Conservation (phyloP, 1,140 invertebrate species). For the Heterodera carotae region DNA sequence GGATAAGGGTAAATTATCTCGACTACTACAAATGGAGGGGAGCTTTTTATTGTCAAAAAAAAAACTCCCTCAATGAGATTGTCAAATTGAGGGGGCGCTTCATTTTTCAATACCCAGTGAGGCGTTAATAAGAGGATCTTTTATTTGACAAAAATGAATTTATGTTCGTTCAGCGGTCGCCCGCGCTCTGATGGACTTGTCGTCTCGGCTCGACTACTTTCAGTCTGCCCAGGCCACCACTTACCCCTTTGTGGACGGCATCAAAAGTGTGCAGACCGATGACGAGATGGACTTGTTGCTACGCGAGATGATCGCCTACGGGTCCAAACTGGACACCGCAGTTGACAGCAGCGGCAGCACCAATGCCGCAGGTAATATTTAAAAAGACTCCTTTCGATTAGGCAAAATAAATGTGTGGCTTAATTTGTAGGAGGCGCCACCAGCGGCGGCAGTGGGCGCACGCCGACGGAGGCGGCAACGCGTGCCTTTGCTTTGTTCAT, state of each 20-base stretch:
- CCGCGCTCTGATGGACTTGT: constrained; percentile 34
- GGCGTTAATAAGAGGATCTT: no score
- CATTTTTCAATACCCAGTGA: no score
- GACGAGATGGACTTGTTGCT: constrained; percentile 34
- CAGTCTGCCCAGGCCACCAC: constrained; percentile 25
- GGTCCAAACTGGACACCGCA: constrained; percentile 15
- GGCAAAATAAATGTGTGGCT: background rate
- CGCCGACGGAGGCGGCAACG: constrained; percentile 19
- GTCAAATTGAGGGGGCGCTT: no score
- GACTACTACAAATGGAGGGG: background rate
- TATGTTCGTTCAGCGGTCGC: constrained; percentile 36
- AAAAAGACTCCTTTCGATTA: background rate
- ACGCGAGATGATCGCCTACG: constrained; percentile 26
- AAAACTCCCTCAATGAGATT: background rate
- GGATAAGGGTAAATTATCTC: no score
- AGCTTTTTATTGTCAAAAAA: background rate
- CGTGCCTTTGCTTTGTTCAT: constrained; percentile 37
- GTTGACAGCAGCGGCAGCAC: background rate
- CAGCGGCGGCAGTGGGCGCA: background rate
- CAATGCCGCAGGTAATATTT: background rate
- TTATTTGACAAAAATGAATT: no score
- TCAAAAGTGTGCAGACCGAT: constrained; percentile 25
- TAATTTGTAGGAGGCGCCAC: background rate
- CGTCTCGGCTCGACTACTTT: constrained; percentile 33
- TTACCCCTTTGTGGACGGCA: constrained; percentile 39